Base-by-base conservation (phyloP, 2,797 vertebrate species). In the Alectoris magna region DNA sequence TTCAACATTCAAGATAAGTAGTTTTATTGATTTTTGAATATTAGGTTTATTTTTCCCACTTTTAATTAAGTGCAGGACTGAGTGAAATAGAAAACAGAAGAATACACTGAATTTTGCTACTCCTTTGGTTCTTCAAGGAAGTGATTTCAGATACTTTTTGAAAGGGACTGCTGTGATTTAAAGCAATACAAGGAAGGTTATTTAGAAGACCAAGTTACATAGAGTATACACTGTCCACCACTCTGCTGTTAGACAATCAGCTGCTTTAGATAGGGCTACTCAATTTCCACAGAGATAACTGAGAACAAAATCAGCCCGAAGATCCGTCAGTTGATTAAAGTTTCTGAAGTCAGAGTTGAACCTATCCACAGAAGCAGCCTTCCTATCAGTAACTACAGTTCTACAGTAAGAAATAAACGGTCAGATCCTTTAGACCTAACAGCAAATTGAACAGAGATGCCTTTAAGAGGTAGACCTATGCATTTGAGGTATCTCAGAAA, bases 221-320 rank as follows among this genome's bases (percentile, higher is more conserved):
- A 55, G 29, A 80, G 18, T 16, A 34, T 46, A 64, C 0, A 2
- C 68, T 76, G 48, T 59, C 66, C 56, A 85, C 55, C 0, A 0
- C 41, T 87, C 69, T 80, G 49, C 78, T 83, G 59, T 74, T 79
- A 71, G 36, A 41, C 58, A 79, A 66, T 90, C 75, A 71, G 38
- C 46, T 83, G 75, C 63, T 87, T 93, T 82, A 87, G 92, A 93
- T 90, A 91, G 91, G 93, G 55, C 76, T 87, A 39, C 76, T 89
- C 93, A 63, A 10, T 96, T 95, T 93, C 70, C 51, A 84, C 46
- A 60, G 67, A 83, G 91, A 83, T 95, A 96, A 91, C 75, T 44
- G 87, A 78, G 70, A 91, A 85, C 43, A 89, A 69, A 91, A 81
- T 62, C 63, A 4, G 14, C 48, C 43, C 56, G 63, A 89, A 95